Percentiles rank a stretch among this genome's conserved stretches.
Conservation (phyloP, 2,113 vertebrate genomes). For the Phalacrocorax aristotelis region DNA sequence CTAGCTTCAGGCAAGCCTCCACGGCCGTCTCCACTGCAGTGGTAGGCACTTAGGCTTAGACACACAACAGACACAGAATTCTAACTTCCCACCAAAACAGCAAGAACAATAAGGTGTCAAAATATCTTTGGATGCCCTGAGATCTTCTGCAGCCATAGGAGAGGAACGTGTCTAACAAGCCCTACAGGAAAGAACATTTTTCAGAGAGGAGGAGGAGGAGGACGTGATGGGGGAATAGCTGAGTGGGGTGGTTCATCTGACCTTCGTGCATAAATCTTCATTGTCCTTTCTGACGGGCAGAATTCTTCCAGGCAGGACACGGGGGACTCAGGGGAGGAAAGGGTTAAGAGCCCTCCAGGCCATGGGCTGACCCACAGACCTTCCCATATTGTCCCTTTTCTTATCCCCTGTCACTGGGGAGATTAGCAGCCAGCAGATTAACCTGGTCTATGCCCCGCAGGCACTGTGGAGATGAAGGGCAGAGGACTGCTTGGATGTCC, state of each 20-base stretch:
- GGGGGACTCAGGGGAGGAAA: neutral
- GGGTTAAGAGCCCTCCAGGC: constrained; percentile 52
- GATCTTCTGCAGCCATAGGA: neutral
- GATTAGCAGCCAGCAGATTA: constrained; percentile 36
- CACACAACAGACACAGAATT: neutral
- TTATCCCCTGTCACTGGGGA: neutral
- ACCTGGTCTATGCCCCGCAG: neutral
- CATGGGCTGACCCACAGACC: constrained; percentile 41
- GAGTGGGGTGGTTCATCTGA: neutral
- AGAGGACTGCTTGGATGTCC: neutral
- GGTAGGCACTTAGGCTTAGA: neutral
- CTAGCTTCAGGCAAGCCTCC: neutral
- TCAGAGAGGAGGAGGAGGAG: neutral
- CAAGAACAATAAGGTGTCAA: neutral
- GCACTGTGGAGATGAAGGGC: neutral
- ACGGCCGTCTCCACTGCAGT: rapidly evolving
- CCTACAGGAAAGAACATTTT: neutral
- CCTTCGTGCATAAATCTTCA: neutral
- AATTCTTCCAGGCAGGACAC: neutral
- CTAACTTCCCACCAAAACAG: neutral
- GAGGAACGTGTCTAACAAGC: neutral
- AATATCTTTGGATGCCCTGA: neutral
- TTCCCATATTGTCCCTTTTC: constrained; percentile 13
- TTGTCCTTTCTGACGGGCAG: neutral
- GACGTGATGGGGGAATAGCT: neutral